These are phyloP conservation scores for Leucoraja ocellata DNA, from an alignment of 2,797 vertebrate genomes.

Conservation along the genomic window DNA sequence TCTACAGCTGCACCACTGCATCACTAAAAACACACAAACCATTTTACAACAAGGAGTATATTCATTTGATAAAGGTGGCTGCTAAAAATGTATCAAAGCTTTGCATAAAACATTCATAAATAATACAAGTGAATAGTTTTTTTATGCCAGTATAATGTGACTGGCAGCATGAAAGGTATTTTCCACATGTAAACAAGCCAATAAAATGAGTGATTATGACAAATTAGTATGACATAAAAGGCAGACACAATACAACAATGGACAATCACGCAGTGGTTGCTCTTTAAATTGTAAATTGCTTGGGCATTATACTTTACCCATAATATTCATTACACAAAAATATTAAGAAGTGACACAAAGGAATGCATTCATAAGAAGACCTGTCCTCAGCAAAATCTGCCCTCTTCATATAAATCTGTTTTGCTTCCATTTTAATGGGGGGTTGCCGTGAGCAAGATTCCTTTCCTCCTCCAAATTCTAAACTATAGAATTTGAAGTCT, in stretches of 20 bases:
- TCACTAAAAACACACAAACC: not conserved
- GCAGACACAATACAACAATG: not conserved
- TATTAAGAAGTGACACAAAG: not conserved
- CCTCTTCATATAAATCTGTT: not conserved
- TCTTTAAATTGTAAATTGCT: not conserved
- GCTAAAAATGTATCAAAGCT: not conserved
- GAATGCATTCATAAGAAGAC: not conserved
- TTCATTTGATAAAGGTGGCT: not conserved
- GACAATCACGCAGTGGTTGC: too few species aligned
- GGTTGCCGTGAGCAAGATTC: not conserved
- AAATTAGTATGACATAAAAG: not conserved
- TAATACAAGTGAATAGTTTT: not conserved
- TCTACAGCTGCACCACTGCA: not conserved
- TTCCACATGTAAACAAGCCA: not conserved
- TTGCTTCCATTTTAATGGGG: constrained; percentile 1
- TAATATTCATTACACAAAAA: not conserved
- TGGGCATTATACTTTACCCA: not conserved
- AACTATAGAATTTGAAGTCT: not conserved
- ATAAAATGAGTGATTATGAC: not conserved
- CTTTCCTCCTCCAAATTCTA: not conserved
- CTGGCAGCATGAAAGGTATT: not conserved
- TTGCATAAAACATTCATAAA: not conserved
- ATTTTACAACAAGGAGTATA: not conserved
- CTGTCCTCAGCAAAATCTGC: not conserved
- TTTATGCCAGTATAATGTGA: not conserved